Conservation (phyloP, 2,797 vertebrate genomes). For the Helicolenus hilgendorfi region DNA sequence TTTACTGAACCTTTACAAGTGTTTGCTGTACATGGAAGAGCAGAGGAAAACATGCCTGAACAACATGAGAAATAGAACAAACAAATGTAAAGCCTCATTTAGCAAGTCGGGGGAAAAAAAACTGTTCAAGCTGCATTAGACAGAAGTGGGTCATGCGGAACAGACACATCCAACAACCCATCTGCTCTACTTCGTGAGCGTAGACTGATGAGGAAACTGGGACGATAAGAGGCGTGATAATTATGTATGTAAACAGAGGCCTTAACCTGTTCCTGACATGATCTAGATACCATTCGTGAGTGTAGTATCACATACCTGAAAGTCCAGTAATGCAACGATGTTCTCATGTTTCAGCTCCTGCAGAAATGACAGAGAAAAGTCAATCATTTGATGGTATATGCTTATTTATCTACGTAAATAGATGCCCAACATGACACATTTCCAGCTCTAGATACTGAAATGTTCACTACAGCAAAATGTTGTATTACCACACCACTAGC, state of each 20-base stretch:
- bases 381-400: background rate
- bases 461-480: background rate
- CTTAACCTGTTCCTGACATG: background rate
- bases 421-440: background rate
- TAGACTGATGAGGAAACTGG: slow-evolving; percentile 13
- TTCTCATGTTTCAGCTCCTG: slow-evolving; percentile 99
- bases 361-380: slow-evolving; percentile 10
- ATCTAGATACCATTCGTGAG: background rate
- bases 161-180: slow-evolving; percentile 10
- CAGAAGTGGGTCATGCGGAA: slow-evolving; percentile 66
- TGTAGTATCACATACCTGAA: slow-evolving; percentile 91
- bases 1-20: background rate
- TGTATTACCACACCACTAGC: background rate
- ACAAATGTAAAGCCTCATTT: slow-evolving; percentile 30
- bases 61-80: background rate
- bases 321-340: slow-evolving; percentile 97
- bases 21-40: background rate
- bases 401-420: background rate
- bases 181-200: slow-evolving; percentile 35
- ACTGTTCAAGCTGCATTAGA: slow-evolving; percentile 13
- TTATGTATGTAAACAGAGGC: slow-evolving; percentile 4
- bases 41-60: background rate
- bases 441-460: background rate
- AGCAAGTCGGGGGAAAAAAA: slow-evolving; percentile 19
- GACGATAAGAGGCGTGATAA: slow-evolving; percentile 14